Conservation (phyloP, 2,888 invertebrate genomes). For the Apamea monoglypha region DNA sequence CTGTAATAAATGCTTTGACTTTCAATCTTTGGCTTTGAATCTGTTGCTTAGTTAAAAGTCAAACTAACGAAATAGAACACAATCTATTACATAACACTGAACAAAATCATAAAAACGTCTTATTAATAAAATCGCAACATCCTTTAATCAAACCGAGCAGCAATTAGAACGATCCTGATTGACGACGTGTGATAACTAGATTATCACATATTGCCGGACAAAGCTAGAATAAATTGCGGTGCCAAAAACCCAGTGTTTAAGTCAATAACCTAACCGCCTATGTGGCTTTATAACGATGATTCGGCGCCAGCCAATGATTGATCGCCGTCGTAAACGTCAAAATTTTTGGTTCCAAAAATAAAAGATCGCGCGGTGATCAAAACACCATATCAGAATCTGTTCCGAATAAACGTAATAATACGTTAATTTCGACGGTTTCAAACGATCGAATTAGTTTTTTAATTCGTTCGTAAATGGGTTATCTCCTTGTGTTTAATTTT, state of each 20-base stretch:
- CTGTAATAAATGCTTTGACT: too few species aligned
- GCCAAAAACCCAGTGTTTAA: slow-evolving; percentile 71
- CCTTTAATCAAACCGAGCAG: slow-evolving; percentile 11
- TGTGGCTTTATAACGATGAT: slow-evolving; percentile 79
- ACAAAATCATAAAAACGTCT: not conserved
- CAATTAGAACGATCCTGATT: slow-evolving; percentile 55
- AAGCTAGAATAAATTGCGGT: slow-evolving; percentile 60
- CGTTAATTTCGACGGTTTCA: slow-evolving; percentile 67
- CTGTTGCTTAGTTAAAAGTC: too few species aligned
- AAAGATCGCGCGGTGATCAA: slow-evolving; percentile 73
- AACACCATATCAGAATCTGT: slow-evolving; percentile 73
- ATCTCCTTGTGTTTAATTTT: slow-evolving; percentile 45
- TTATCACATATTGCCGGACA: slow-evolving; percentile 52
- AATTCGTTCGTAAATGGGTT: slow-evolving; percentile 58
- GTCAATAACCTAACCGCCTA: slow-evolving; percentile 74
- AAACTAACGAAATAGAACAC: not conserved
- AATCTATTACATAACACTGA: not conserved
- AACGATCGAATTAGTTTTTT: slow-evolving; percentile 69
- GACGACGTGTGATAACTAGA: slow-evolving; percentile 62
- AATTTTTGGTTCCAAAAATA: slow-evolving; percentile 75
- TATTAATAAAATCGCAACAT: not conserved
- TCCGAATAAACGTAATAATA: slow-evolving; percentile 73
- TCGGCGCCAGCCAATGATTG: slow-evolving; percentile 80
- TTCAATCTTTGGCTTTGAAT: too few species aligned
- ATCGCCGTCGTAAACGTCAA: slow-evolving; percentile 82